Conservation (phyloP, 2,888 invertebrate genomes). For the Dasypolia templi region DNA sequence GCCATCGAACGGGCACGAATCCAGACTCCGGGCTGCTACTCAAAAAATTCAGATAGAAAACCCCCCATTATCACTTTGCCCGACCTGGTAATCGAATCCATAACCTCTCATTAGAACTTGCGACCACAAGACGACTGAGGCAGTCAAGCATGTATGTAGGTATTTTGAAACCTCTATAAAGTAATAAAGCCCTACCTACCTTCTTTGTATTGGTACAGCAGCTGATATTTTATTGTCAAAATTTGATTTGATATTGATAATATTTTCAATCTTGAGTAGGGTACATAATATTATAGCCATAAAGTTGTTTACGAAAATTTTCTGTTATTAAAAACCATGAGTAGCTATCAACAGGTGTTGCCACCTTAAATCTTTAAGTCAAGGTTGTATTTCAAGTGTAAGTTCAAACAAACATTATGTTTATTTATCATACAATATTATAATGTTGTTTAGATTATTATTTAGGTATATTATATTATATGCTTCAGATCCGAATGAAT, state of each 20-base stretch:
- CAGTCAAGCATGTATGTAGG: background rate
- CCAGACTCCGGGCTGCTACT: background rate
- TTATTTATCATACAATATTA: background rate
- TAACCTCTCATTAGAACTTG: background rate
- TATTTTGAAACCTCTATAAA: background rate
- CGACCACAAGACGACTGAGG: background rate
- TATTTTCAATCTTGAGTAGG: background rate
- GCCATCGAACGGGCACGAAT: background rate
- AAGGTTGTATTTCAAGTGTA: constrained; percentile 8
- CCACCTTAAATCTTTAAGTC: constrained; percentile 14
- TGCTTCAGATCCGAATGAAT: background rate
- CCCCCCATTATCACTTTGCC: background rate
- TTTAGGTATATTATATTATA: background rate
- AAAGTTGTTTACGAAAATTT: background rate
- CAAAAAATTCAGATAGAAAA: background rate
- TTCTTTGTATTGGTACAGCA: background rate
- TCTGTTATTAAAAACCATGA: background rate
- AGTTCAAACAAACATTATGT: background rate
- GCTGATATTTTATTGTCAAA: background rate
- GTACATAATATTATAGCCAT: background rate
- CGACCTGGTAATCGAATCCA: background rate
- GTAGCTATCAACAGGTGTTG: constrained; percentile 13
- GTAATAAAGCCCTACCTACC: background rate
- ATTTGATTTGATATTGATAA: background rate
- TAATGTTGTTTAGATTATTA: background rate